phyloP scores from a whole-genome alignment of 37 sponge, comb jelly and placozoan species.

The Petrosia ficiformis region DNA sequence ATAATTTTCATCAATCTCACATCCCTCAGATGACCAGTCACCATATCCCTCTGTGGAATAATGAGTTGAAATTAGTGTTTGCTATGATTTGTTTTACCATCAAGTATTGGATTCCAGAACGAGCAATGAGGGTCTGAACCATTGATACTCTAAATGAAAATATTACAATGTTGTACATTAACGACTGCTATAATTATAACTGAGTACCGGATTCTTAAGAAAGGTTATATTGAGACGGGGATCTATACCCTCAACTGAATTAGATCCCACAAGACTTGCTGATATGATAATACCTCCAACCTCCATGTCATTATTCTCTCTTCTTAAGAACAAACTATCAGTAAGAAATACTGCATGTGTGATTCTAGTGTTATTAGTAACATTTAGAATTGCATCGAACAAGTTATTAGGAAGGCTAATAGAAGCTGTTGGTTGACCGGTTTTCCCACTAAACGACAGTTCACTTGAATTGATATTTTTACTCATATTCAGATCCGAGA shows the following conservation, averaged over 20 bases:
- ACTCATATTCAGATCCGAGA: neutral
- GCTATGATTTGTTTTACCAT: conserved; percentile 2
- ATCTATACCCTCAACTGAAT: neutral
- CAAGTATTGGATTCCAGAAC: conserved; percentile 46
- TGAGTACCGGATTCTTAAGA: conserved; percentile 1
- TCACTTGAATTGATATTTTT: neutral
- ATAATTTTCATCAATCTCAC: neutral
- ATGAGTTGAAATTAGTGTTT: neutral
- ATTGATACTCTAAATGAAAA: neutral
- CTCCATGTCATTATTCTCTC: neutral
- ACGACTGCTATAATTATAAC: no score
- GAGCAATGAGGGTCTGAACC: conserved; percentile 19
- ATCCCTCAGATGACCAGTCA: conserved; percentile 47
- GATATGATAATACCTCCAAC: conserved; percentile 26
- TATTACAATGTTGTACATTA: no score
- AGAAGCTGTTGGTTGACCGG: neutral
- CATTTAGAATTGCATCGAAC: neutral
- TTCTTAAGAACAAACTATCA: conserved; percentile 18
- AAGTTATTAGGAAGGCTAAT: conserved; percentile 12
- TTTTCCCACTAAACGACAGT: neutral
- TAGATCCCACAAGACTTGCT: conserved; percentile 12
- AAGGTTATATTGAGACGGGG: conserved; percentile 14
- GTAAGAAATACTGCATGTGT: conserved; percentile 9
- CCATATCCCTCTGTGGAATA: conserved; percentile 20
- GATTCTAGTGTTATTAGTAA: neutral